phyloP scores from a whole-genome alignment of 2,113 vertebrate species.

The Archocentrus centrarchus region DNA sequence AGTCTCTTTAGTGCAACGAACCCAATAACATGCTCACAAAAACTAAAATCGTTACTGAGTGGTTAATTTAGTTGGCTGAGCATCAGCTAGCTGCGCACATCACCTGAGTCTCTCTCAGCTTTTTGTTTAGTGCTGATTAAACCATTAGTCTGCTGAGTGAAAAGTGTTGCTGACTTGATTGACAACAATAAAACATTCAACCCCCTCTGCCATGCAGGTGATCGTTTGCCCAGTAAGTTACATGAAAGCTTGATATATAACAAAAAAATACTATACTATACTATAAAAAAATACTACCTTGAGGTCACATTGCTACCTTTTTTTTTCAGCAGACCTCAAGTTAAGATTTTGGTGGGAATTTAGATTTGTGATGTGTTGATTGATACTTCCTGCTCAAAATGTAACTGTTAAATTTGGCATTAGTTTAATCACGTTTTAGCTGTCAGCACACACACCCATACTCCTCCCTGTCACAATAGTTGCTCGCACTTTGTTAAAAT shows the following conservation, averaged over 20 bases:
- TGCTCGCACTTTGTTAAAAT: slow-evolving; percentile 5
- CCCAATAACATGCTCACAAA: background rate
- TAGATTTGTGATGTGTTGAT: slow-evolving; percentile 9
- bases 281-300: slow-evolving; percentile 3
- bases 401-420: slow-evolving; percentile 27
- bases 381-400: background rate
- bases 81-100: background rate
- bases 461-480: background rate
- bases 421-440: slow-evolving; percentile 9
- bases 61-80: background rate
- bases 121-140: slow-evolving; percentile 2
- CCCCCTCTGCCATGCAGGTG: slow-evolving; percentile 20
- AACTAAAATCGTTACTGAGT: background rate
- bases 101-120: background rate
- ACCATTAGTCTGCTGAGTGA: slow-evolving; percentile 15
- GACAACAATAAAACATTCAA: slow-evolving; percentile 23
- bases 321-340: background rate
- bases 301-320: slow-evolving; percentile 1
- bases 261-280: no score
- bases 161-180: slow-evolving; percentile 23
- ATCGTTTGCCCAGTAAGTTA: slow-evolving; percentile 46
- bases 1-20: background rate
- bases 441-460: background rate
- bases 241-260: background rate
- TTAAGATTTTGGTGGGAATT: slow-evolving; percentile 17